Base-by-base conservation (phyloP, 2,888 invertebrate genomes). In the Papilio gigon region DNA sequence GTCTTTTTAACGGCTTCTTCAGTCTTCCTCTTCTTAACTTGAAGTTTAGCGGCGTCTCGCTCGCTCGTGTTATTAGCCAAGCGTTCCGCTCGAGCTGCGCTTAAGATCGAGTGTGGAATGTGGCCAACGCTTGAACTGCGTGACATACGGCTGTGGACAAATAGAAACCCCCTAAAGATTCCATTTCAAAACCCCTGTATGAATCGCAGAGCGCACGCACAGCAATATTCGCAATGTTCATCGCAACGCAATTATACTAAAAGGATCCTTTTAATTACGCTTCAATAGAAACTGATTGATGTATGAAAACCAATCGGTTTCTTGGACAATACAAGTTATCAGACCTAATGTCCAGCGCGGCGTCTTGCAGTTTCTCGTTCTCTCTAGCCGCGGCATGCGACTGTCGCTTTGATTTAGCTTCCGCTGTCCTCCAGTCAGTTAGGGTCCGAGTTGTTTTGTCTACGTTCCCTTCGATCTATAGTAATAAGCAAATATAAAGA, bases 1-100 rank as follows among this genome's bases (percentile, higher is more conserved):
- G 97, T 96, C 84, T 98, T 96, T 81, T 97, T 96, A 37, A 98
- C 96, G 4, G 96, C 95, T 80, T 98, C 97, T 87, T 97, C 97
- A 27, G 97, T 96, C 88, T 98, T 98, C 75, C 95, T 94, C 80
- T 97, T 95, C 82, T 98, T 97, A 70, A 96, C 95, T 85, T 97
- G 97, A 81, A 98, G 87, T 93, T 98, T 95, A 37, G 93, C 94
- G 71, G 93, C 94, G 78, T 95, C 95, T 74, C 94, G 93, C 74
- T 95, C 95, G 71, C 76, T 93, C 14, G 87, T 78, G 14, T 84
- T 78, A 68, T 80, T 80, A 14, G 83, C 72, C 5, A 85, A 75
- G 22, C 92, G 83, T 68, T 92, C 92, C 2, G 88, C 89, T 17
- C 91, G 83, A 30, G 89, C 90, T 2, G 88, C 87, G 71, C 82